phyloP scores from a whole-genome alignment of 2,113 vertebrate species.

The Pangasianodon gigas region DNA sequence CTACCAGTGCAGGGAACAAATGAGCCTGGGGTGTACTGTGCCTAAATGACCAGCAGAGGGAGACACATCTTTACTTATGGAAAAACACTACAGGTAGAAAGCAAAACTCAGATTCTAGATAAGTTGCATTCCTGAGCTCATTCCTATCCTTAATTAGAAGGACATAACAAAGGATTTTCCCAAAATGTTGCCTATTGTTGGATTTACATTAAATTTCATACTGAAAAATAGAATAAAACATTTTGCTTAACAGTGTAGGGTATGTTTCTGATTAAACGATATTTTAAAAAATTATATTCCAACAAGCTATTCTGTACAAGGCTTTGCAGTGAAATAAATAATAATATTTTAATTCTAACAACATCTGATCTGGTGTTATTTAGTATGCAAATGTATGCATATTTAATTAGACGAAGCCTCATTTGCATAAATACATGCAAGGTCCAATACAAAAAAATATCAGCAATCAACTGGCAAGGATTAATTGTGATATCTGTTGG shows the following conservation, averaged over 20 bases:
- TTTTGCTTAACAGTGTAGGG: background rate
- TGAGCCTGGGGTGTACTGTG: background rate
- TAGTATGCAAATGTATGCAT: conserved; percentile 8
- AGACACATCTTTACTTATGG: conserved; percentile 27
- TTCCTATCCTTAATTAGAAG: background rate
- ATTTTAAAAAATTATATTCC: background rate
- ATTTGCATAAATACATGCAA: background rate
- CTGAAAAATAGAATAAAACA: background rate
- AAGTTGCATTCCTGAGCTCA: background rate
- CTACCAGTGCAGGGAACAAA: background rate
- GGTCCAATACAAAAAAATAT: background rate
- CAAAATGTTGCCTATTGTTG: background rate
- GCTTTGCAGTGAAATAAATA: background rate
- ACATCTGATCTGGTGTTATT: background rate
- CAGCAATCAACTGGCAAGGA: background rate
- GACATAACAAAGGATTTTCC: background rate
- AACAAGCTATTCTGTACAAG: background rate
- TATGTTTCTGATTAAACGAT: background rate
- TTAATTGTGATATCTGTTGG: background rate
- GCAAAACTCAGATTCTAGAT: background rate
- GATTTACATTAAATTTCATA: background rate
- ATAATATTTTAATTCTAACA: background rate
- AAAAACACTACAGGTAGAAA: background rate
- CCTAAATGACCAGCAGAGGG: conserved; percentile 36
- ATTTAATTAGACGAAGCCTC: background rate